Base-by-base conservation (phyloP, 2,113 vertebrate genomes). In the Rhinopomastus cyanomelas region DNA sequence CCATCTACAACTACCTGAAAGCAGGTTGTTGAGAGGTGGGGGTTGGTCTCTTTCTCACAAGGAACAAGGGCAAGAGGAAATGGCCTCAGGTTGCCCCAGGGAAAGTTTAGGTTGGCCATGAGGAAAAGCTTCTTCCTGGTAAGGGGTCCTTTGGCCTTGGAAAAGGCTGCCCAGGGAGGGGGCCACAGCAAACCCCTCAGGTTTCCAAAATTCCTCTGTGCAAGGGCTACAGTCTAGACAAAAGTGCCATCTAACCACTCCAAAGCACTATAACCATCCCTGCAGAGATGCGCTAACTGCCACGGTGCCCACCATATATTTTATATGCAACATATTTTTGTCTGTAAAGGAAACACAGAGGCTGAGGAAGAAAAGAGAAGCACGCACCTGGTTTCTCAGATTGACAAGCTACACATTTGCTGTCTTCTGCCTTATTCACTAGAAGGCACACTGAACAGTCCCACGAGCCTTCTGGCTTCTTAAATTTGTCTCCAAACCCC, bases 391-490 rank as follows among this genome's bases (percentile, higher is more conserved):
- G 97, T 96, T 98, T 99, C 87, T 96, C 93, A 29, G 97, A 88
- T 85, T 98, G 97, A 97, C 99, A 99, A 95, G 98, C 97, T 83
- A 98, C 97, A 97, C 99, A 99, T 93, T 98, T 97, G 87, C 92
- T 94, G 90, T 98, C 98, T 78, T 98, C 98, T 71, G 98, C 97
- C 91, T 98, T 98, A 96, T 99, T 99, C 90, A 92, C 96, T 83
- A 99, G 73, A 94, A 97, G 97, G 98, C 99, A 99, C 77, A 97
- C 95, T 1, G 97, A 96, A 96, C 99, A 99, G 16, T 99, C 98
- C 99, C 99, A 99, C 94, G 97, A 97, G 34, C 98, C 98, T 92
- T 98, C 97, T 1, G 99, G 98, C 95, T 98, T 98, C 96, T 98
- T 99, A 89, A 99, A 99, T 89, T 98, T 98, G 81, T 99, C 98